Base-by-base conservation (phyloP, 92 coral and sea anemone species). In the Hydrozoanthus gracilis region DNA sequence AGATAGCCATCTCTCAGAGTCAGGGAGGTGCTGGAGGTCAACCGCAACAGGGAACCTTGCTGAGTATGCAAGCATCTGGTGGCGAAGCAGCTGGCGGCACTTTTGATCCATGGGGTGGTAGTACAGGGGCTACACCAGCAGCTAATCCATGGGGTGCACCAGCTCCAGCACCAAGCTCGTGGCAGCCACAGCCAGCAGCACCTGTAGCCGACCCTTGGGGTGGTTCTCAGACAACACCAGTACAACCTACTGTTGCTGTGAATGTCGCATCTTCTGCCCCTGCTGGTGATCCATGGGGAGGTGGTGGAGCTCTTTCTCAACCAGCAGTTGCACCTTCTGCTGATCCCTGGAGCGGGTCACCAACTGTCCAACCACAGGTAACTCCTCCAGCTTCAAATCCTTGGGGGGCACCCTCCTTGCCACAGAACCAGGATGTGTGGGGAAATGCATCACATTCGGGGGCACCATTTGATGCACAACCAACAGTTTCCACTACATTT, bases 331-430 rank as follows among this genome's bases (percentile, higher is more conserved):
- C 84, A 17, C 84, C 88, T 55, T 86, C 86, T 6, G 64, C 69
- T 64, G 98, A 95, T 71, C 98, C 99, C 0, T 97, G 99, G 99
- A 92, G 95, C 75, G 89, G 84, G 60, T 74, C 96, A 0, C 39
- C 89, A 78, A 69, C 56, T 3, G 75, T 71, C 44, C 93, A 92
- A 16, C 62, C 79, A 76, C 73, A 90, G 50, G 68, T 76, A 8
- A 88, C 67, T 27, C 55, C 71, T 7, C 44, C 83, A 70, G 71
- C 92, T 20, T 88, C 87, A 83, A 90, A 87, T 77, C 99, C 94
- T 1, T 97, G 99, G 99, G 94, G 83, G 67, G 73, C 95, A 73
- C 92, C 93, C 13, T 66, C 88, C 3, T 51, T 92, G n/a, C 73
- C 68, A 4, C 85, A 65, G 55, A 80, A 46, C 58, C 85, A 80